Conservation (phyloP, 2,797 vertebrate genomes). For the Parauchenoglanis punctatus region DNA sequence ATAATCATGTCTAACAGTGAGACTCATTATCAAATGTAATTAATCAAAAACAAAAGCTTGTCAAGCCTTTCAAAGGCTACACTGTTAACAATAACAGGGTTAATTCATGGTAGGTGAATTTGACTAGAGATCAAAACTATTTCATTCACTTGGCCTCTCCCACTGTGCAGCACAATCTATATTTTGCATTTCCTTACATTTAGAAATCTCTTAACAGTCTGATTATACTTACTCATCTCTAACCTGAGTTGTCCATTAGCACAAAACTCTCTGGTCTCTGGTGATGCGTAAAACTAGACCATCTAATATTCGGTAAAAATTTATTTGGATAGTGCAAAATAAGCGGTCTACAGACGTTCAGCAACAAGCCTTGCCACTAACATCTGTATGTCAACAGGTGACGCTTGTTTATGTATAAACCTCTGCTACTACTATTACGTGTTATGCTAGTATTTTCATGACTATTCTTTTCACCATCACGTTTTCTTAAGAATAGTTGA, state of each 20-base stretch:
- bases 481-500: not conserved
- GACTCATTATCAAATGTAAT: constrained; percentile 72
- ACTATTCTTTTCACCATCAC: not conserved
- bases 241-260: constrained; percentile 6
- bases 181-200: constrained; percentile 49
- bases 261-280: not conserved
- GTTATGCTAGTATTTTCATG: not conserved
- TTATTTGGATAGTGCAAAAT: not conserved
- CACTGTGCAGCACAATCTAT: constrained; percentile 48
- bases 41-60: constrained; percentile 72
- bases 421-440: not conserved
- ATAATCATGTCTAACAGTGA: constrained; percentile 71
- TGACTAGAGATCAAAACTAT: constrained; percentile 67
- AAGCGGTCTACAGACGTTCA: not conserved
- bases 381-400: not conserved
- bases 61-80: constrained; percentile 66
- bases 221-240: constrained; percentile 28
- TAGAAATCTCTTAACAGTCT: constrained; percentile 9
- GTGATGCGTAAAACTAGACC: not conserved
- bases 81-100: constrained; percentile 63
- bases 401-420: not conserved
- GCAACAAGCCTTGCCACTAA: not conserved
- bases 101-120: constrained; percentile 66
- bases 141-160: constrained; percentile 59
- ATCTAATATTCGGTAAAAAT: not conserved